phyloP scores from a whole-genome alignment of 2,113 vertebrate species.

The Seriola aureovittata region DNA sequence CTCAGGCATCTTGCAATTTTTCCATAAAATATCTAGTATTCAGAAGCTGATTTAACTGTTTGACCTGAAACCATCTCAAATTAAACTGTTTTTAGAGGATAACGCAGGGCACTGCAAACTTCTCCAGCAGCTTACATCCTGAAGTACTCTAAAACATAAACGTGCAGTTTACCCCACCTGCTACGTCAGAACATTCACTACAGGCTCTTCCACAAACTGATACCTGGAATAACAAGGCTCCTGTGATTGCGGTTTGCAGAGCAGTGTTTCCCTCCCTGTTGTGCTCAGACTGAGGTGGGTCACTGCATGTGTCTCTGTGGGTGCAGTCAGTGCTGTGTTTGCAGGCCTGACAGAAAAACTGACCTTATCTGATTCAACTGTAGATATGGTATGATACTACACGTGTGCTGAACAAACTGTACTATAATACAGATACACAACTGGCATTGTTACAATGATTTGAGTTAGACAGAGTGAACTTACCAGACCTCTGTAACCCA shows the following conservation, averaged over 20 bases:
- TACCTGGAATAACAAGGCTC: conserved; percentile 39
- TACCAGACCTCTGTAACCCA: no score
- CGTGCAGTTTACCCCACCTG: no score
- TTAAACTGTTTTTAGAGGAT: background rate
- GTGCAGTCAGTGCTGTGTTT: conserved; percentile 8
- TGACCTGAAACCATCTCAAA: background rate
- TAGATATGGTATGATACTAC: background rate
- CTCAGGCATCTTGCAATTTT: no score
- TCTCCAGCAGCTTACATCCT: background rate
- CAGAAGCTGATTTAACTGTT: no score
- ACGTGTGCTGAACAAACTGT: background rate
- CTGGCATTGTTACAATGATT: no score
- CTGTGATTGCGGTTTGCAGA: conserved; percentile 18
- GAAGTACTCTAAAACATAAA: background rate
- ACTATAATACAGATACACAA: background rate
- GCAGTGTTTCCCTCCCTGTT: conserved; percentile 14
- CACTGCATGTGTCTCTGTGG: conserved; percentile 14
- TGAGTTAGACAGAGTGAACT: no score
- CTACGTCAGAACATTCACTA: background rate
- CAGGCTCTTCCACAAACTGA: background rate
- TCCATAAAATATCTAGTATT: no score
- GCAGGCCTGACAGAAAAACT: conserved; percentile 4
- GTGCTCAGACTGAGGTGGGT: background rate
- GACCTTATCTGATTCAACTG: background rate
- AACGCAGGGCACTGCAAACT: background rate